Evolutionary conservation across 2,113 vertebrate species (phyloP).

Genomic region (Rhegmatorhina hoffmannsi): DNA sequence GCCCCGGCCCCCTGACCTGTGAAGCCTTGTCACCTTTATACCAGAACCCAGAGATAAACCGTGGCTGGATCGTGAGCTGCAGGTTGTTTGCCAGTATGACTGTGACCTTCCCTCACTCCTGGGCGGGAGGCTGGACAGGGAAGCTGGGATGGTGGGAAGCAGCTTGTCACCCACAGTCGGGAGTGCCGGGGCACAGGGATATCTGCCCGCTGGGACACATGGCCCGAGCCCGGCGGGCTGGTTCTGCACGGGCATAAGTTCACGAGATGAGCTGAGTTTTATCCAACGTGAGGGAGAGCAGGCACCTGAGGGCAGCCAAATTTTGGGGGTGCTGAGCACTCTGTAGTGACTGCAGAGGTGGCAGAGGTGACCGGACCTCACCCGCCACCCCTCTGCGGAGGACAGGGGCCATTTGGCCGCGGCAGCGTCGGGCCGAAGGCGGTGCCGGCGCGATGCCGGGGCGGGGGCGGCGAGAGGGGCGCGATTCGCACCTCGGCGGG

Average conservation of each 20-base stretch:
- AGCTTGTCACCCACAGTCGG: rapidly evolving
- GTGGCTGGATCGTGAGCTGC: rapidly evolving
- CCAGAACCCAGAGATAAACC: not conserved
- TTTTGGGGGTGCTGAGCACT: not conserved
- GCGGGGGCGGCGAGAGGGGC: not conserved
- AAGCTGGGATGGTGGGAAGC: rapidly evolving
- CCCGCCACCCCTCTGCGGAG: rapidly evolving
- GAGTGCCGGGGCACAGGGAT: rapidly evolving
- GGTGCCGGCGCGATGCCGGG: not conserved
- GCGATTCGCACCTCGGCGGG: not conserved
- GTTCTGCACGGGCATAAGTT: not conserved
- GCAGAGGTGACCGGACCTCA: not conserved
- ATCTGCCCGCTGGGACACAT: rapidly evolving
- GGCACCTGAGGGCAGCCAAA: not conserved
- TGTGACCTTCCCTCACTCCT: not conserved
- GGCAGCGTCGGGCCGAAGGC: rapidly evolving
- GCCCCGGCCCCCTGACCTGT: not conserved
- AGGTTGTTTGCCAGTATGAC: not conserved
- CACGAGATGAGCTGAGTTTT: not conserved
- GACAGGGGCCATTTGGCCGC: not conserved
- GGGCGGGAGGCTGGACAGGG: not conserved
- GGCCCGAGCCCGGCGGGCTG: rapidly evolving
- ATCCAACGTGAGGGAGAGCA: rapidly evolving
- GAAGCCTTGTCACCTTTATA: not conserved
- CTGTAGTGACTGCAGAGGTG: not conserved